Base-by-base conservation (phyloP, 2,888 invertebrate genomes). In the Brachyopa scutellaris region DNA sequence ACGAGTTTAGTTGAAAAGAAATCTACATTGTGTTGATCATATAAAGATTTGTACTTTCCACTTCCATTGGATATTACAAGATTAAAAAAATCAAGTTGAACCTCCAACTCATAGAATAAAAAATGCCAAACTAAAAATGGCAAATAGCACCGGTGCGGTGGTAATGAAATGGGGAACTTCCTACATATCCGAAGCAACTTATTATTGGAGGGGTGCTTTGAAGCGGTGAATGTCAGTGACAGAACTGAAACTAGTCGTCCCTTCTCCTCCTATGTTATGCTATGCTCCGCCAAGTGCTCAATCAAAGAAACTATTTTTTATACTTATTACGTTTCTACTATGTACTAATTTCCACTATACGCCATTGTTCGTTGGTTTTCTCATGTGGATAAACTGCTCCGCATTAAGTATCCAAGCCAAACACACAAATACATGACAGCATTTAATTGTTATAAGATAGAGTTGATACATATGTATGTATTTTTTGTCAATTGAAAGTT, bases 51-150 rank as follows among this genome's bases (percentile, higher is more conserved):
- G 29, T 40, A 53, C 66, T 66, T 66, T 66, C 53, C 11, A 53
- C 66, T 66, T 66, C 53, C 31, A 29, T 40, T 53, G 40, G 2
- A n/a, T n/a, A n/a, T n/a, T n/a, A n/a, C n/a, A n/a, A n/a, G n/a
- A n/a, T n/a, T n/a, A n/a, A n/a, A n/a, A n/a, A n/a, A n/a, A n/a
- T n/a, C n/a, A n/a, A n/a, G n/a, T n/a, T n/a, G n/a, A n/a, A n/a
- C n/a, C n/a, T n/a, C n/a, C n/a, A n/a, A n/a, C n/a, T n/a, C n/a
- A n/a, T n/a, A n/a, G n/a, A n/a, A n/a, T n/a, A n/a, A n/a, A n/a
- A n/a, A n/a, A n/a, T n/a, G n/a, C n/a, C n/a, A n/a, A n/a, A n/a
- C n/a, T 31, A 21, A 61, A 61, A 38, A 55, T 38, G 38, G 21
- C 11, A 26, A 2, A 49, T 29, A 29, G 11, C 17, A 9, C 11